Percentiles rank a stretch among this genome's conserved stretches.
These are phyloP conservation scores for Argyrosomus regius DNA, from an alignment of 2,797 vertebrate species.

Conservation along the genomic window DNA sequence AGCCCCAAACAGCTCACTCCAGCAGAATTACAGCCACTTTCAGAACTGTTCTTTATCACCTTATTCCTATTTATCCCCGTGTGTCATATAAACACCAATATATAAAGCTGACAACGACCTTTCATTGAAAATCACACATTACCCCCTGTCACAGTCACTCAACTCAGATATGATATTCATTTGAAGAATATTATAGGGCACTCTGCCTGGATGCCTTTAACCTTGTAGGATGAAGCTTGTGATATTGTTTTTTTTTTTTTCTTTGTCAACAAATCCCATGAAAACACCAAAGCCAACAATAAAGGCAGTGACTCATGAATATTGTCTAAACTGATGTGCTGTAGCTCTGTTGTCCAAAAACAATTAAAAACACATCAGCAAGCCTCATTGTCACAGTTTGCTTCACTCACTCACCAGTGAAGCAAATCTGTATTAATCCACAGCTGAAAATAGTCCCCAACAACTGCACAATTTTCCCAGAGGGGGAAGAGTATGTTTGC, in stretches of 20 bases:
- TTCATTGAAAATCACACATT: constrained; percentile 7
- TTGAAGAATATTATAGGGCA: neutral
- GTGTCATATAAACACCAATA: constrained; percentile 18
- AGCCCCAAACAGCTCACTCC: constrained; percentile 11
- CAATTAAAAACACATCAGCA: neutral
- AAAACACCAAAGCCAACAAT: neutral
- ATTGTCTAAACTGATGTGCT: neutral
- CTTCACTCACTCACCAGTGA: neutral
- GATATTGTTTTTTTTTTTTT: neutral
- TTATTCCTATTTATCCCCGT: constrained; percentile 11
- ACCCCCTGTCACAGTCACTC: neutral
- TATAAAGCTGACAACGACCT: neutral
- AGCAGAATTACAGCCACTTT: neutral
- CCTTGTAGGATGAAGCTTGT: neutral
- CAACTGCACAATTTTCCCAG: too few relatives aligned
- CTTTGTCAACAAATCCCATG: neutral
- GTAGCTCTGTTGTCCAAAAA: neutral
- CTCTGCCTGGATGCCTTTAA: neutral
- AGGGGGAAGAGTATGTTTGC: neutral
- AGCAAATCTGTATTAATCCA: neutral
- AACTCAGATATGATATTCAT: neutral
- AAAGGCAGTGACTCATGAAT: neutral
- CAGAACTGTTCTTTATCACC: constrained; percentile 4
- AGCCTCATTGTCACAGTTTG: too few relatives aligned
- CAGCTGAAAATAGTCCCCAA: neutral